Conservation (phyloP, 2,888 invertebrate genomes). For the Lordiphosa fenestrarum region DNA sequence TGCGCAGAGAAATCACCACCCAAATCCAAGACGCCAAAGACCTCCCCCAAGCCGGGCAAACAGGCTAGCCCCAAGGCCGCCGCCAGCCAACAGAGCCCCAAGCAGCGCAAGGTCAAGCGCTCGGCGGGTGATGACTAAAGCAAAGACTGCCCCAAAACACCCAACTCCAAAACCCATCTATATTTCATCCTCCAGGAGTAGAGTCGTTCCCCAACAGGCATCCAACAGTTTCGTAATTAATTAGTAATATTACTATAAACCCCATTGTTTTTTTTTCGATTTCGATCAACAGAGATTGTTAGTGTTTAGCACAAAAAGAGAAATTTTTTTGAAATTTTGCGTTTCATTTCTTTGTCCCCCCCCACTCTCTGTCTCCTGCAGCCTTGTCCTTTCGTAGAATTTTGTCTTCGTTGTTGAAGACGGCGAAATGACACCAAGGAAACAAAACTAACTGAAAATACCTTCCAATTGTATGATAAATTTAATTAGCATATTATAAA, state of each 20-base stretch:
- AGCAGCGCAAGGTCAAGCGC: conserved; percentile 88
- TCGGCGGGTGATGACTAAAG: conserved; percentile 85
- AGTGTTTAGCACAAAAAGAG: conserved; percentile 39
- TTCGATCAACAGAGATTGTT: conserved; percentile 53
- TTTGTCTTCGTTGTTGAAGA: conserved; percentile 65
- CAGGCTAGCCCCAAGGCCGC: conserved; percentile 84
- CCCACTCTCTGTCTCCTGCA: too few species aligned
- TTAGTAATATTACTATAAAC: conserved; percentile 34
- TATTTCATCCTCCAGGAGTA: conserved; percentile 5
- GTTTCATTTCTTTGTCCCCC: too few species aligned
- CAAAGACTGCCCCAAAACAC: conserved; percentile 30
- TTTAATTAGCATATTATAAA: conserved; percentile 38
- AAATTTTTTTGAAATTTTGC: too few species aligned
- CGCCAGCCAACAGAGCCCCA: conserved; percentile 85
- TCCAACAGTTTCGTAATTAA: conserved; percentile 19
- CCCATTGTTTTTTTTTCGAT: conserved; percentile 31
- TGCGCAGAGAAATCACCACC: conserved; percentile 85
- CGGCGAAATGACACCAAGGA: conserved; percentile 8
- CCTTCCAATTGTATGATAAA: conserved; percentile 46
- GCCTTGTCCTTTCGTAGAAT: conserved; percentile 9
- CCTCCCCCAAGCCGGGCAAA: conserved; percentile 81
- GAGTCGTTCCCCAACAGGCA: background rate
- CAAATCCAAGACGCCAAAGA: conserved; percentile 83
- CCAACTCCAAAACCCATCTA: conserved; percentile 11
- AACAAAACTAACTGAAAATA: conserved; percentile 14